phyloP scores from a whole-genome alignment of 2,797 vertebrate genomes.

The Enteromius argenteus region DNA sequence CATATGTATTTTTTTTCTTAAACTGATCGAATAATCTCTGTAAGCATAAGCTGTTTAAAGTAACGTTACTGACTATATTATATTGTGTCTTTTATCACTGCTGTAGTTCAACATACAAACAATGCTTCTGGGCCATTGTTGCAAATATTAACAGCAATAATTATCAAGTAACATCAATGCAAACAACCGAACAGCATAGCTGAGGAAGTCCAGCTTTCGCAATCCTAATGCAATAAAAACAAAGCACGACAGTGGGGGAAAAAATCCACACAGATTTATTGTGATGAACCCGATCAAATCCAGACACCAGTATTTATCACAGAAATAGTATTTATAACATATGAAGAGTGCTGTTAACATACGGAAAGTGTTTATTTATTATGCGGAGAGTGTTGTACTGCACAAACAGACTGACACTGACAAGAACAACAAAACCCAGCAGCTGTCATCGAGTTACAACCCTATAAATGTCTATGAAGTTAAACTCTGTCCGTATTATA shows the following conservation, averaged over 20 bases:
- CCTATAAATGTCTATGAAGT: constrained; percentile 15
- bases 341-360: not conserved
- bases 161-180: not conserved
- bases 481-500: not conserved
- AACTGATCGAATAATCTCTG: not conserved
- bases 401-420: constrained; percentile 34
- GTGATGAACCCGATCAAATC: not conserved
- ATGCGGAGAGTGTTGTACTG: not conserved
- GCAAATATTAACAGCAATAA: not conserved
- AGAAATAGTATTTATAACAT: not conserved
- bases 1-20: not conserved
- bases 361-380: not conserved
- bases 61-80: not conserved
- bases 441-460: constrained; percentile 55
- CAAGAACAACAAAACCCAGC: constrained; percentile 51
- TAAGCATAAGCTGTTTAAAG: not conserved
- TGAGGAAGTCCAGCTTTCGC: too few relatives aligned
- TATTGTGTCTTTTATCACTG: not conserved
- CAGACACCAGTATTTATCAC: not conserved
- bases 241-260: not conserved
- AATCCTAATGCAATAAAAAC: not conserved
- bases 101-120: not conserved
- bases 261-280: not conserved
- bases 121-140: not conserved
- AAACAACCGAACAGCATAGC: not conserved